Percentiles rank a stretch among this genome's conserved stretches.
phyloP scores from a whole-genome alignment of 2,888 invertebrate genomes.

The Stenichneumon culpator region DNA sequence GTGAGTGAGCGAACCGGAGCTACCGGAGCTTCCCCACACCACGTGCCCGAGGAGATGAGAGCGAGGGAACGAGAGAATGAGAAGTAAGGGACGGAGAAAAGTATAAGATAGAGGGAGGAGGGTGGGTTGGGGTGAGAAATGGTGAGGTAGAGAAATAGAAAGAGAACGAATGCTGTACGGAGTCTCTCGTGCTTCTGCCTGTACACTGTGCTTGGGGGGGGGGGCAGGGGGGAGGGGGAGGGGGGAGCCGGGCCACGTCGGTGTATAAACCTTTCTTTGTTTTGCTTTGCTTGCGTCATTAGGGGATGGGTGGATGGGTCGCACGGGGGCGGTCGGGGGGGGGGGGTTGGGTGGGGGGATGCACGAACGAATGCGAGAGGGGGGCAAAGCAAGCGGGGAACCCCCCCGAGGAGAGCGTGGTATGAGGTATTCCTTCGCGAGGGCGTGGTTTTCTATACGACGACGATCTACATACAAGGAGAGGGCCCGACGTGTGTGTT shows the following conservation, averaged over 20 bases:
- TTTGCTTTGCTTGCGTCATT: constrained; percentile 87
- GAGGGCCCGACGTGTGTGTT: constrained; percentile 50
- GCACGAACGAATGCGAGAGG: constrained; percentile 70
- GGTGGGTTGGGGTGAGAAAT: constrained; percentile 2
- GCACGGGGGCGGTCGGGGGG: constrained; percentile 62
- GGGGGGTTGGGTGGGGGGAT: constrained; percentile 71
- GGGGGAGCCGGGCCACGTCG: constrained; percentile 80
- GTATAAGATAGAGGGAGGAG: constrained; percentile 56
- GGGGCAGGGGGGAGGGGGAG: not conserved
- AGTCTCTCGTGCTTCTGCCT: constrained; percentile 15
- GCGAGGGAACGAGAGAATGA: constrained; percentile 56
- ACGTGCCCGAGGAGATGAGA: constrained; percentile 20
- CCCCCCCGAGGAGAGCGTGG: constrained; percentile 47
- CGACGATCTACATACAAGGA: constrained; percentile 79
- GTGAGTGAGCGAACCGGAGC: constrained; percentile 85
- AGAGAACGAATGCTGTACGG: constrained; percentile 36
- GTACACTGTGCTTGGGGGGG: constrained; percentile 3
- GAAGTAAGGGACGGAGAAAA: constrained; percentile 64
- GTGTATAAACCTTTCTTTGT: constrained; percentile 86
- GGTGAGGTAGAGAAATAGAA: constrained; percentile 30
- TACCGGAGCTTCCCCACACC: constrained; percentile 31
- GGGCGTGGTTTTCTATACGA: constrained; percentile 83
- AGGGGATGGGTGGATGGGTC: constrained; percentile 81
- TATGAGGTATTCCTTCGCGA: constrained; percentile 76
- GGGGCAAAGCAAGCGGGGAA: constrained; percentile 38